A percentile compares a stretch with the other conserved stretches of the same genome.
These are phyloP conservation scores for Bostrychus sinensis DNA, from an alignment of 2,113 vertebrate species.

Conservation along the genomic window DNA sequence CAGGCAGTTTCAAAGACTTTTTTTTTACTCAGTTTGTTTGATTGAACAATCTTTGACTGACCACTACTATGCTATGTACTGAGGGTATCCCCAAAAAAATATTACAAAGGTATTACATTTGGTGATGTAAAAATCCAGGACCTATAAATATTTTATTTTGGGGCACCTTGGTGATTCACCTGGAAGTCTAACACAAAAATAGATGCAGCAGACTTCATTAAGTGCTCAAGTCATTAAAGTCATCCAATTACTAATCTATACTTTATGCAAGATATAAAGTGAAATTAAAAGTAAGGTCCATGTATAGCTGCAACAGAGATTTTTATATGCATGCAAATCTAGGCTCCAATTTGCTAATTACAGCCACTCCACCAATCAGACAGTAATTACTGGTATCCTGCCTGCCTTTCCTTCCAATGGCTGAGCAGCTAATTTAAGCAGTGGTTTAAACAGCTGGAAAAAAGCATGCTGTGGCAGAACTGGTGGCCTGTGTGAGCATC, in stretches of 20 bases:
- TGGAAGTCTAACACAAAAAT: too few relatives aligned
- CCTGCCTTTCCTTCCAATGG: conserved; percentile 83
- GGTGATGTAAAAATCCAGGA: too few relatives aligned
- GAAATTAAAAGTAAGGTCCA: too few relatives aligned
- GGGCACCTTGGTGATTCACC: too few relatives aligned
- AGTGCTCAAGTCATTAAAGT: too few relatives aligned
- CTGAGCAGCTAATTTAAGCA: conserved; percentile 85
- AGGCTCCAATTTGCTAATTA: conserved; percentile 81
- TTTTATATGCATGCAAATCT: conserved; percentile 72
- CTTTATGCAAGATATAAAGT: too few relatives aligned
- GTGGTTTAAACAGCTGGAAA: conserved; percentile 83
- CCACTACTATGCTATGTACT: too few relatives aligned
- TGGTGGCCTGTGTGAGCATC: conserved; percentile 51
- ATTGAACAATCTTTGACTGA: background rate
- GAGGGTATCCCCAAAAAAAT: too few relatives aligned
- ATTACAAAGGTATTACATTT: too few relatives aligned
- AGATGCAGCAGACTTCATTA: too few relatives aligned
- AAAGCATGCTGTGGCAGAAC: conserved; percentile 72
- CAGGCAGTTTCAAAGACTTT: conserved; percentile 6
- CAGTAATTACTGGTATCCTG: conserved; percentile 86
- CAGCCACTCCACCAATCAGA: conserved; percentile 85
- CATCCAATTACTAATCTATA: too few relatives aligned
- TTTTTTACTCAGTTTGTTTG: background rate
- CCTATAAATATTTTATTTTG: too few relatives aligned
- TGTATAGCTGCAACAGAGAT: conserved; percentile 25